Conservation (phyloP, 2,113 vertebrate species). For the Dinomys branickii region DNA sequence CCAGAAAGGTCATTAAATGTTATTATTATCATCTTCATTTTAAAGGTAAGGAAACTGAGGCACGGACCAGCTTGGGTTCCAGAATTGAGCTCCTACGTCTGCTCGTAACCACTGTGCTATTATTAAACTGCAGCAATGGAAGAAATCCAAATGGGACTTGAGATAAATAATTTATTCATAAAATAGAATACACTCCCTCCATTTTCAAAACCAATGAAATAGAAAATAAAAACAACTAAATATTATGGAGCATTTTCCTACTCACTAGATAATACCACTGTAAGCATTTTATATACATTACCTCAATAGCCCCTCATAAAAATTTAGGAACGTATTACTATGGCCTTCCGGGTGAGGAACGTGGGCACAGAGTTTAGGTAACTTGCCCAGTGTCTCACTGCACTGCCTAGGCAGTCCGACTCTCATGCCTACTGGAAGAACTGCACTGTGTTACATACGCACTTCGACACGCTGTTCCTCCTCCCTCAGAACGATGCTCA, state of each 20-base stretch:
- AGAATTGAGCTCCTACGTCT: neutral
- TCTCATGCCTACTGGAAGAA: neutral
- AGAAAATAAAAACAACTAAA: neutral
- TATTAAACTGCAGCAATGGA: neutral
- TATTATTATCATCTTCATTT: neutral
- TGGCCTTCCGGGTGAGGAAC: neutral
- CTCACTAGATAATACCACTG: neutral
- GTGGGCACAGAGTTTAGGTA: neutral
- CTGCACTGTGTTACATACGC: accelerated
- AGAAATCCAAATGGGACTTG: neutral
- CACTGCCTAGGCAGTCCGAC: neutral
- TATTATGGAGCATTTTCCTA: neutral
- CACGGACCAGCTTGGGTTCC: neutral
- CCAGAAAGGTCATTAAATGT: neutral
- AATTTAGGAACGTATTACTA: neutral
- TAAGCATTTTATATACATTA: neutral
- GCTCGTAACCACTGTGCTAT: neutral
- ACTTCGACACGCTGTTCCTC: neutral
- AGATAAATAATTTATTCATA: neutral
- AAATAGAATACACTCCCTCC: neutral
- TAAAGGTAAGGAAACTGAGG: neutral
- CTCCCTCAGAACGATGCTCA: neutral
- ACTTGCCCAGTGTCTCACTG: too few relatives aligned
- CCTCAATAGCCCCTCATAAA: neutral
- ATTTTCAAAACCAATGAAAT: conserved; percentile 4